Base-by-base conservation (phyloP, 1,140 invertebrate species). In the Drosophila willistoni region DNA sequence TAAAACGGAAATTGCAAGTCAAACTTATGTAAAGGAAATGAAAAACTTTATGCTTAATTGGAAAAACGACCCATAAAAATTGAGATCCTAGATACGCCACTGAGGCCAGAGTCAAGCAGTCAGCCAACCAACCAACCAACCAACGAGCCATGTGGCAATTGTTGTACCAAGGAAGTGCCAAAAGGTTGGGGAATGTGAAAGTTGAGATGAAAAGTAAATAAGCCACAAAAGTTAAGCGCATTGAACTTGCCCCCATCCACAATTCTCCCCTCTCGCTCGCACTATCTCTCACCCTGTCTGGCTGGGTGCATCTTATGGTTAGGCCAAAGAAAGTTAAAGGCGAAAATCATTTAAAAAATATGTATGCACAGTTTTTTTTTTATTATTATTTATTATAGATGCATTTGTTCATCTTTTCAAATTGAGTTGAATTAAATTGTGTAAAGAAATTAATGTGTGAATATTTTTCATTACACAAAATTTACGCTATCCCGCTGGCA, bases 171-270 rank as follows among this genome's bases (percentile, higher is more conserved):
- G 82, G 79, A 87, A 79, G 79, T 77, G 82, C 64, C 79, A 86
- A 86, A 29, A 86, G 82, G 82, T 86, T 86, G 47, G 42, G 33
- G 64, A 86, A 86, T 83, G 84, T 89, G 83, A 87, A 87, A 87
- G 83, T 87, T 87, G 59, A 79, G 70, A 29, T 72, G 71, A 69
- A 64, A 83, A 60, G 72, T 64, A 55, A 54, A 64, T 55, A 69
- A 74, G 71, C 66, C 56, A 65, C 55, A 60, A 60, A 70, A 69
- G 69, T 57, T 65, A 89, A 83, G 83, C 83, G 84, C 83, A 89
- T 89, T 87, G 83, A 87, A 87, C 83, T 82, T 72, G 69, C 67
- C 69, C 72, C 29, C 29, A 29, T 7, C 29, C 29, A 29, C 29
- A 6, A 29, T 29, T 7, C 5, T 6, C 29, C 25, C 76, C 75